Conservation (phyloP, 2,888 invertebrate genomes). For the Caenorhabditis zanzibari region DNA sequence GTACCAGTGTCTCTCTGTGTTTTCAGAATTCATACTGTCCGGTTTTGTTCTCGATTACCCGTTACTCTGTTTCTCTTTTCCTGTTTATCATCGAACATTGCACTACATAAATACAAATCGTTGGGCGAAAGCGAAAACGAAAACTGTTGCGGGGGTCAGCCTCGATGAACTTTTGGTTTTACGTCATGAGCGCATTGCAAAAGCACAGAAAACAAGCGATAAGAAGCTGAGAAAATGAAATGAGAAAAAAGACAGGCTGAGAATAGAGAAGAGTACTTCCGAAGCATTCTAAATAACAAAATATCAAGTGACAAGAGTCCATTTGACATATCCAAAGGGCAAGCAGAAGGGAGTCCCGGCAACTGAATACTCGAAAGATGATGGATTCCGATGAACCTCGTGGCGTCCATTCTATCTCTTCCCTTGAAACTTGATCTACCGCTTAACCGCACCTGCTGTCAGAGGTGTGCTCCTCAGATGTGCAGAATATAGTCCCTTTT, state of each 20-base stretch:
- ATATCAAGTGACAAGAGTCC: conserved; percentile 63
- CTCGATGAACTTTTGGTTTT: conserved; percentile 55
- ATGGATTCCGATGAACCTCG: conserved; percentile 54
- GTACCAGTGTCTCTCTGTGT: conserved; percentile 10
- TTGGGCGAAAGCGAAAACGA: not conserved
- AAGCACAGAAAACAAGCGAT: conserved; percentile 29
- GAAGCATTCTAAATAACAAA: conserved; percentile 53
- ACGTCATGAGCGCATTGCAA: conserved; percentile 21
- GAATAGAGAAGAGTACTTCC: conserved; percentile 47
- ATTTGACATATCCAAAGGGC: conserved; percentile 52
- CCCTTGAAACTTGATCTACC: conserved; percentile 52
- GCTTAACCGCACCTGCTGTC: conserved; percentile 53
- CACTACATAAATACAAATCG: conserved; percentile 5
- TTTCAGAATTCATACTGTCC: not conserved
- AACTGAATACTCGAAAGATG: conserved; percentile 60
- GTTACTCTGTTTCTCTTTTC: not conserved
- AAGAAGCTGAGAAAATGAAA: conserved; percentile 30
- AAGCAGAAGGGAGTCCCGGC: conserved; percentile 12
- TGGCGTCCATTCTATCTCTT: conserved; percentile 18
- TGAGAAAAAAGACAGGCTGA: conserved; percentile 24
- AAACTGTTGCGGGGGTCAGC: conserved; percentile 36
- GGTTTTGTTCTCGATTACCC: conserved; percentile 16
- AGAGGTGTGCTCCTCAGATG: conserved; percentile 27
- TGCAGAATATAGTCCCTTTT: conserved; percentile 31
- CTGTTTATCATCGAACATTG: conserved; percentile 52